Evolutionary conservation across 2,113 vertebrate species (phyloP).

Genomic region (Triplophysa tibetana): DNA sequence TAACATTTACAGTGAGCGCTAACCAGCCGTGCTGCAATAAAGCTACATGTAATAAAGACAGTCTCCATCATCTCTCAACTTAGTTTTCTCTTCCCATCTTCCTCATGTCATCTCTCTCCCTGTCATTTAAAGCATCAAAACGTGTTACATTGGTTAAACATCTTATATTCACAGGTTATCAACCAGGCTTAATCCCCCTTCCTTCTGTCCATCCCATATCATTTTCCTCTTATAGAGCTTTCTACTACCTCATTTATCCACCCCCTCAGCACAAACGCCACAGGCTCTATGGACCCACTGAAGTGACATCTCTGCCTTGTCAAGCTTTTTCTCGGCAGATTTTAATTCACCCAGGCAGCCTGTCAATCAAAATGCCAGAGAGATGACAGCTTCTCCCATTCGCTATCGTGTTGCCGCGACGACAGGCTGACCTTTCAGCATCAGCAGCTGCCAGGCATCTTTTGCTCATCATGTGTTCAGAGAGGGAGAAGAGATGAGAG

Average conservation of each 20-base stretch:
- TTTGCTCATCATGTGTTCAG: conserved; percentile 71
- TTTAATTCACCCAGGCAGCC: conserved; percentile 57
- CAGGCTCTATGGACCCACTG: conserved; percentile 47
- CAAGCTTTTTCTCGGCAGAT: conserved; percentile 59
- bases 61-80: too few relatives aligned
- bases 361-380: conserved; percentile 67
- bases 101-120: too few relatives aligned
- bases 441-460: conserved; percentile 68
- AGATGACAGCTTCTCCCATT: conserved; percentile 77
- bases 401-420: conserved; percentile 69
- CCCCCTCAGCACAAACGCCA: not conserved
- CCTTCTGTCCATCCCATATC: not conserved
- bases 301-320: conserved; percentile 70
- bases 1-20: too few relatives aligned
- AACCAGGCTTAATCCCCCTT: not conserved
- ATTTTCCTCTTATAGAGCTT: conserved; percentile 37
- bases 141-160: too few relatives aligned
- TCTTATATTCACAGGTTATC: too few relatives aligned
- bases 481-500: not conserved
- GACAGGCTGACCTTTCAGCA: conserved; percentile 77
- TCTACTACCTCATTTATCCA: conserved; percentile 46
- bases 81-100: too few relatives aligned
- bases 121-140: too few relatives aligned
- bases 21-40: too few relatives aligned
- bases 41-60: too few relatives aligned